A percentile compares a stretch with the other conserved stretches of the same genome.
Evolutionary conservation across 2,888 invertebrate species (phyloP).

Genomic region (Eutolmus rufibarbis): DNA sequence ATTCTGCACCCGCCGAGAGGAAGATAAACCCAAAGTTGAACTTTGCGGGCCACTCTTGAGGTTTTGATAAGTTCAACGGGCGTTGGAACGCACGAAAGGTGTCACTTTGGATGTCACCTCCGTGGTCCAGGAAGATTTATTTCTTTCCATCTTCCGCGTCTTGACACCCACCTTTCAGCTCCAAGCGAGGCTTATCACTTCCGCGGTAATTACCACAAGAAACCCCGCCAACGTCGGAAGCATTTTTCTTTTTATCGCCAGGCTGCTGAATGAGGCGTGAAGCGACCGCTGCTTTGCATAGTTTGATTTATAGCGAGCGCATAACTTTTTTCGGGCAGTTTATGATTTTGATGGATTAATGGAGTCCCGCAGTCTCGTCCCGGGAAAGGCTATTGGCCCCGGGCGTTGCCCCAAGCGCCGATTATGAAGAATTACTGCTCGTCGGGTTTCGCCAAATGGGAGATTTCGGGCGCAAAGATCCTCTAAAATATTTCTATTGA

Average conservation of each 20-base stretch:
- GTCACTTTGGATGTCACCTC: not conserved
- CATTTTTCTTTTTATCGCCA: not conserved
- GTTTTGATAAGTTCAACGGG: not conserved
- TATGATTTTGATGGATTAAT: conserved; percentile 35
- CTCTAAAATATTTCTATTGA: not conserved
- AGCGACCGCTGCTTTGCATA: conserved; percentile 11
- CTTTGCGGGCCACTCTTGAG: not conserved
- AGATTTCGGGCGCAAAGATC: not conserved
- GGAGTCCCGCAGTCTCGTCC: not conserved
- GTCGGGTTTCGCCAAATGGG: not conserved
- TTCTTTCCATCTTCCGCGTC: not conserved
- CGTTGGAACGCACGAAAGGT: not conserved
- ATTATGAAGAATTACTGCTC: conserved; percentile 18
- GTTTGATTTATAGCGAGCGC: conserved; percentile 17
- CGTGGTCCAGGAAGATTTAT: not conserved
- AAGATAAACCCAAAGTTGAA: not conserved
- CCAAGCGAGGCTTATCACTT: not conserved
- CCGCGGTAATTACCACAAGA: not conserved
- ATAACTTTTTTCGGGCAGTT: not conserved
- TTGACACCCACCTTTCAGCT: not conserved
- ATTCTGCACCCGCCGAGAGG: not conserved
- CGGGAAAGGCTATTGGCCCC: not conserved
- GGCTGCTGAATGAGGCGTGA: not conserved
- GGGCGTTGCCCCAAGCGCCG: not conserved
- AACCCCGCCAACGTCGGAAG: not conserved